These are phyloP conservation scores for Phanerotoma sp. DNA, from an alignment of 2,888 invertebrate species.

Conservation along the genomic window DNA sequence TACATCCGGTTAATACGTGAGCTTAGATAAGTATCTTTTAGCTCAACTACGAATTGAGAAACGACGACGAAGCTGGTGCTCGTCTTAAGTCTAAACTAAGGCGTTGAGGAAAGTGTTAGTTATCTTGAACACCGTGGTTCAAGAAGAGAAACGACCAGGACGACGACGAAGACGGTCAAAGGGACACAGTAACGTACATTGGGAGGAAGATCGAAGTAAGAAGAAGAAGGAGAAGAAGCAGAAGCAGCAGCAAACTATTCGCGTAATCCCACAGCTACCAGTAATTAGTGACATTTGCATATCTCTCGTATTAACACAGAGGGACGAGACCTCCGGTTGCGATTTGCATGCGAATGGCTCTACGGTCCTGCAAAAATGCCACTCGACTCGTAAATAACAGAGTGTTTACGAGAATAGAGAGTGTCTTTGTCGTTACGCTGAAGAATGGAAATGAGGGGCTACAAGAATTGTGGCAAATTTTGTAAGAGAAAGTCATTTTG, in stretches of 20 bases:
- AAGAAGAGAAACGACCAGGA: slow-evolving; percentile 10
- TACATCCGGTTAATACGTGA: slow-evolving; percentile 17
- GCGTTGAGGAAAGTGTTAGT: slow-evolving; percentile 37
- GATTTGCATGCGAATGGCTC: slow-evolving; percentile 54
- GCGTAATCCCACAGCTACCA: slow-evolving; percentile 48
- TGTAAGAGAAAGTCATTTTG: background rate
- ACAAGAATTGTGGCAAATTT: slow-evolving; percentile 1
- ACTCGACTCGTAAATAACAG: slow-evolving; percentile 46
- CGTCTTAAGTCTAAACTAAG: slow-evolving; percentile 10
- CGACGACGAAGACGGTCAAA: slow-evolving; percentile 11
- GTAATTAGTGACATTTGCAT: slow-evolving; percentile 56
- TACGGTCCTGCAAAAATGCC: slow-evolving; percentile 41
- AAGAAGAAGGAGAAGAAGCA: slow-evolving; percentile 14
- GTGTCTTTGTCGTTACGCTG: slow-evolving; percentile 24
- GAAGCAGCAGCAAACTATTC: slow-evolving; percentile 18
- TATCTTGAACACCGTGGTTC: slow-evolving; percentile 37
- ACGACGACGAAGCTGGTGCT: slow-evolving; percentile 13
- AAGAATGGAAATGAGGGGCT: background rate
- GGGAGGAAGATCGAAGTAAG: slow-evolving; percentile 15
- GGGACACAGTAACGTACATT: background rate
- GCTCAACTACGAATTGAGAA: slow-evolving; percentile 19
- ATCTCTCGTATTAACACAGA: slow-evolving; percentile 42
- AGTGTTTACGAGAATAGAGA: slow-evolving; percentile 46
- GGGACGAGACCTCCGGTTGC: slow-evolving; percentile 27
- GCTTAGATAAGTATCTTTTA: slow-evolving; percentile 12